Evolutionary conservation across 1,140 invertebrate genomes (phyloP).

Genomic region (Lepeophtheirus salmonis): DNA sequence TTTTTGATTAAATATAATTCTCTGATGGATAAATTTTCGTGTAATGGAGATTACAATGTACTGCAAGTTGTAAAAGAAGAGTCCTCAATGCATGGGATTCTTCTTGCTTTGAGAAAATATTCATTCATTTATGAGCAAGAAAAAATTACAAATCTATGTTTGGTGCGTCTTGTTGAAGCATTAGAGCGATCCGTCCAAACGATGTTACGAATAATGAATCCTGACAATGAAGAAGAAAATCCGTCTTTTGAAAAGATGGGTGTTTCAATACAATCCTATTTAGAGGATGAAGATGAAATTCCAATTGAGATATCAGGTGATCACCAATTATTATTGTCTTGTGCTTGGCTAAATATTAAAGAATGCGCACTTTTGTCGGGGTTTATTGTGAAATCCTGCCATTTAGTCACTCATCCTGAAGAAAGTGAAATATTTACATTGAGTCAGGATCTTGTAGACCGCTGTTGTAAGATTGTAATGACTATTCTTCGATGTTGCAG

Average conservation of each 20-base stretch:
- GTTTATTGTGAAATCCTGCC: neutral
- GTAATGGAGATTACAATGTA: neutral
- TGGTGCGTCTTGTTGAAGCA: neutral
- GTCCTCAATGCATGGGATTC: neutral
- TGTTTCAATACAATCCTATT: neutral
- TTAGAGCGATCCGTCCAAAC: neutral
- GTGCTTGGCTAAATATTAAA: neutral
- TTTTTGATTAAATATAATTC: neutral
- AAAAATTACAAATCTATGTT: no score
- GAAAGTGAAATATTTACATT: neutral
- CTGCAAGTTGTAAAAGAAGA: neutral
- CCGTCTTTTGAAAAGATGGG: neutral
- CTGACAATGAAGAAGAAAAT: neutral
- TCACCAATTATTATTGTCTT: neutral
- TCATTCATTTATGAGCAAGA: no score
- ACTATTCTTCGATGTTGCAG: neutral
- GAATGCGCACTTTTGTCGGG: neutral
- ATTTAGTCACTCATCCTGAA: neutral
- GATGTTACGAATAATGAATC: neutral
- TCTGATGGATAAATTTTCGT: neutral
- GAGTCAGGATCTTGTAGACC: neutral
- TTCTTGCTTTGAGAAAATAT: neutral
- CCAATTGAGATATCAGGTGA: neutral
- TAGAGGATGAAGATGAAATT: neutral
- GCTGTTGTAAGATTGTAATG: neutral